A percentile compares a stretch with the other conserved stretches of the same genome.
phyloP scores from a whole-genome alignment of 2,113 vertebrate genomes.

The Picathartes gymnocephalus region DNA sequence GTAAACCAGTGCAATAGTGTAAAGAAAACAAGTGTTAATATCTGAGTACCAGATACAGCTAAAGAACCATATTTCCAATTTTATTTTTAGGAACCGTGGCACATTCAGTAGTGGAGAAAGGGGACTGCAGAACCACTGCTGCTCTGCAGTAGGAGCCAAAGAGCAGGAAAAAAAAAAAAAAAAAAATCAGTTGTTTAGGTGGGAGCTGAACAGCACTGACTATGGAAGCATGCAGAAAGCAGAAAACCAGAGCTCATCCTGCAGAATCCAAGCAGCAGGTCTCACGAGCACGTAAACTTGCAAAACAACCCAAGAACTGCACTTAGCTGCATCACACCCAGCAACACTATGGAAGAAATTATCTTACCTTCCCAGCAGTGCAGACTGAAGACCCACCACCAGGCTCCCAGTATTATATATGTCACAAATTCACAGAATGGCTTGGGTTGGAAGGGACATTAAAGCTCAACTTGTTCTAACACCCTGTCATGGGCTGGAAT shows the following conservation, averaged over 20 bases:
- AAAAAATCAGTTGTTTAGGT: background rate
- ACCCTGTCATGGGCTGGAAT: background rate
- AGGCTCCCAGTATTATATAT: background rate
- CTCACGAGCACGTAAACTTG: background rate
- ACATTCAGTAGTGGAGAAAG: background rate
- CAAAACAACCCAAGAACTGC: background rate
- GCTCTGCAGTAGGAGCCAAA: background rate
- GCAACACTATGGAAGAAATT: background rate
- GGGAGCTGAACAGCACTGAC: background rate
- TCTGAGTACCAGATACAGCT: background rate
- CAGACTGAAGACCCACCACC: background rate
- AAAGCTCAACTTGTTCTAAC: background rate
- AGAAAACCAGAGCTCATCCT: background rate
- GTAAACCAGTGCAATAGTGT: background rate
- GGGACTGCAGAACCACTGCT: background rate
- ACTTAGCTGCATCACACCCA: background rate
- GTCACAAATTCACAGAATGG: background rate
- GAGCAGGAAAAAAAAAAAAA: background rate
- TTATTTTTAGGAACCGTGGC: background rate
- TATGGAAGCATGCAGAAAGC: background rate
- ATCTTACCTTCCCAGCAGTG: background rate
- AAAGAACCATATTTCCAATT: background rate
- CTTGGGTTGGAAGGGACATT: background rate
- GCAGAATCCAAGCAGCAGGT: background rate
- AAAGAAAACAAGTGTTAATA: background rate